phyloP scores from a whole-genome alignment of 2,888 invertebrate species.

The Andrena trimmerana region DNA sequence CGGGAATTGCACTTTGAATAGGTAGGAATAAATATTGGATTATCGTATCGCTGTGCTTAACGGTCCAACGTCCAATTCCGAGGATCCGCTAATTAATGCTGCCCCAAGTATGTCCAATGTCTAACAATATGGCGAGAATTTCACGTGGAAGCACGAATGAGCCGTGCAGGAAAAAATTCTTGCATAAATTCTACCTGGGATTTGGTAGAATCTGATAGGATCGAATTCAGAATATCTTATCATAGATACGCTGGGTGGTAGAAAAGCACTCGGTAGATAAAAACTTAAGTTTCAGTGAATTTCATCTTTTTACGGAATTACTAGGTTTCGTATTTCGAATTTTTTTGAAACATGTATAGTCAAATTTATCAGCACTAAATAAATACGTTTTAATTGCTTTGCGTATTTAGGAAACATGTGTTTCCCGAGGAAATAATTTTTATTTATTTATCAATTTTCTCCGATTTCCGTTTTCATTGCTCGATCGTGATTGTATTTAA shows the following conservation, averaged over 20 bases:
- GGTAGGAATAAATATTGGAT: not conserved
- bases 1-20: not conserved
- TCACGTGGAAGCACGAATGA: not conserved
- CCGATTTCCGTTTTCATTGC: not conserved
- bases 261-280: no score
- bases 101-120: not conserved
- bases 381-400: not conserved
- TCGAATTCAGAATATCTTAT: not conserved
- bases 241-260: no score
- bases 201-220: no score
- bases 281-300: not conserved
- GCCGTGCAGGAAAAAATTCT: not conserved
- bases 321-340: not conserved
- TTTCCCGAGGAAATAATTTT: not conserved
- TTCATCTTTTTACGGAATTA: not conserved
- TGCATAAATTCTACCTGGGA: no score
- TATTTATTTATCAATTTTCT: not conserved
- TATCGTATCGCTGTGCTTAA: not conserved
- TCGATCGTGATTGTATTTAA: not conserved
- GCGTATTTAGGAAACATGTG: not conserved
- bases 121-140: conserved; percentile 38
- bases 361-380: not conserved
- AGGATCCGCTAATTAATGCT: conserved; percentile 1
- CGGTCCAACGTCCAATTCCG: conserved; percentile 20
- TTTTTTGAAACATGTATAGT: no score